These are phyloP conservation scores for Ophion costatus DNA, from an alignment of 2,888 invertebrate genomes.

Conservation along the genomic window DNA sequence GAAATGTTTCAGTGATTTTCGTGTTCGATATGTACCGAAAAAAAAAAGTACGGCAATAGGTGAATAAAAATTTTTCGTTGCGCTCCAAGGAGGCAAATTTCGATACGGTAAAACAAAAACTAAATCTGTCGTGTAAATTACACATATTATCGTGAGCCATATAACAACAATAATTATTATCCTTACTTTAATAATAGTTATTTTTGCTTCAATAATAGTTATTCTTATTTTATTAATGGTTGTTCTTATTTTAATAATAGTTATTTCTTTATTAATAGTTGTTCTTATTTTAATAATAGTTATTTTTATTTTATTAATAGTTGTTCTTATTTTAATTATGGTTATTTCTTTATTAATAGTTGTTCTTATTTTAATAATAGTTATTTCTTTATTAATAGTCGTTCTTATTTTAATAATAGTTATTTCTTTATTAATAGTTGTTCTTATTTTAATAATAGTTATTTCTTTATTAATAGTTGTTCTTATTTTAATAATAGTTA, in stretches of 20 bases:
- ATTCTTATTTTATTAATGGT: background rate
- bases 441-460: background rate
- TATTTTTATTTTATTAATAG: background rate
- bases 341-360: background rate
- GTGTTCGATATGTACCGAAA: too few species aligned
- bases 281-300: background rate
- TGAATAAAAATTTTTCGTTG: too few species aligned
- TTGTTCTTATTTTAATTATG: background rate
- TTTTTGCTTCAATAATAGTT: background rate
- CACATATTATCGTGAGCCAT: background rate
- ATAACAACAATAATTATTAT: too few species aligned
- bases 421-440: background rate
- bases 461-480: background rate
- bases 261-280: background rate
- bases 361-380: background rate
- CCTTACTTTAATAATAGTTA: background rate
- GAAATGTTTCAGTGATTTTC: too few species aligned
- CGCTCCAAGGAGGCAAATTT: too few species aligned
- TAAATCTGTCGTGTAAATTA: too few species aligned
- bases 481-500: background rate
- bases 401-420: background rate
- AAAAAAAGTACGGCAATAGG: too few species aligned
- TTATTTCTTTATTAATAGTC: background rate
- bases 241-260: background rate
- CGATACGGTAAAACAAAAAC: too few species aligned